These are phyloP conservation scores for Gadopsis bispinosus DNA, from an alignment of 2,797 vertebrate species.

Conservation along the genomic window DNA sequence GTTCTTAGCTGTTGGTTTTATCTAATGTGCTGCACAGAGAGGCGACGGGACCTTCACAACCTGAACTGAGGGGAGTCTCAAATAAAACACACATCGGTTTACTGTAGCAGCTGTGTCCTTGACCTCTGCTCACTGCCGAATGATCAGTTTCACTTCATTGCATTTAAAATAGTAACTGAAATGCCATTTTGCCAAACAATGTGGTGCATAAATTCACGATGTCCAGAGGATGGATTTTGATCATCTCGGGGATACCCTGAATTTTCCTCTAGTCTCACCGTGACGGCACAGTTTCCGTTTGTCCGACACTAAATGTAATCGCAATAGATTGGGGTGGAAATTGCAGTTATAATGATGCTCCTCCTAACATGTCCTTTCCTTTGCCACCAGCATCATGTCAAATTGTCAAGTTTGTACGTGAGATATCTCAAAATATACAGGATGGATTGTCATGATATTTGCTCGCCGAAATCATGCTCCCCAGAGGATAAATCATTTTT, in stretches of 20 bases:
- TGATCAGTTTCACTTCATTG: background rate
- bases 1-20: conserved; percentile 1
- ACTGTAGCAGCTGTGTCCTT: conserved; percentile 9
- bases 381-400: background rate
- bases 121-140: background rate
- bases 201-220: background rate
- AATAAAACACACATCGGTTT: conserved; percentile 3
- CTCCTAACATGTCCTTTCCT: background rate
- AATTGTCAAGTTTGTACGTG: background rate
- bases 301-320: background rate
- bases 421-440: background rate
- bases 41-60: background rate
- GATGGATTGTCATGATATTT: background rate
- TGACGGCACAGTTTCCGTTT: background rate
- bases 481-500: background rate
- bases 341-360: background rate
- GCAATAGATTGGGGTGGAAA: background rate
- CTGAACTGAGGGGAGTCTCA: background rate
- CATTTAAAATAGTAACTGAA: background rate
- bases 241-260: background rate
- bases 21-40: background rate
- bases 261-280: background rate
- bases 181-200: background rate
- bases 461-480: background rate
- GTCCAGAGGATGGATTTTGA: background rate